Conservation (phyloP, 2,888 invertebrate species). For the Heliconius hortense region DNA sequence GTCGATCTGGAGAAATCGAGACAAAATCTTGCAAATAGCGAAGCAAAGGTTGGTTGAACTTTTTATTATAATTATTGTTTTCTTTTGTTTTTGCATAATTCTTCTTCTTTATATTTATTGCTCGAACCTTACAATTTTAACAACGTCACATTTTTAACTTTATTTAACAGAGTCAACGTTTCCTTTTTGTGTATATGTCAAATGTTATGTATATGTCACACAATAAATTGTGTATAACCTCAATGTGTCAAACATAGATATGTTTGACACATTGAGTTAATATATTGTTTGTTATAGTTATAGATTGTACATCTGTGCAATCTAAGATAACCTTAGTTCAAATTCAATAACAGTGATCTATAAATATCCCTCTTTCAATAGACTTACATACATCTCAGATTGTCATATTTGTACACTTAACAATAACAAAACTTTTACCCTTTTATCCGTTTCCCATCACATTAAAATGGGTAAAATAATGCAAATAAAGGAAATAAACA, state of each 20-base stretch:
- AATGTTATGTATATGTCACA: not conserved
- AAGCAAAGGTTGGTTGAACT: slow-evolving; percentile 81
- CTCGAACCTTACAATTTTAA: too few relatives aligned
- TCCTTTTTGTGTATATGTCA: not conserved
- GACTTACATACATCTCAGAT: not conserved
- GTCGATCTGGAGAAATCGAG: slow-evolving; percentile 85
- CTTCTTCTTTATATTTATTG: not conserved
- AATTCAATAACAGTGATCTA: not conserved
- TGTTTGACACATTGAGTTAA: too few relatives aligned
- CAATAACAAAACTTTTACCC: not conserved
- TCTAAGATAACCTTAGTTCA: not conserved
- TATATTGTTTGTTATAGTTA: too few relatives aligned
- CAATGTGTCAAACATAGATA: too few relatives aligned
- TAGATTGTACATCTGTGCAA: too few relatives aligned
- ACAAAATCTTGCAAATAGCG: slow-evolving; percentile 85
- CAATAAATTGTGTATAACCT: too few relatives aligned
- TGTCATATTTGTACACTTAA: not conserved
- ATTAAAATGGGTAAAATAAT: not conserved
- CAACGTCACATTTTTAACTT: not conserved
- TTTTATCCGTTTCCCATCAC: not conserved
- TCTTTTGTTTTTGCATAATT: not conserved
- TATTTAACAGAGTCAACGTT: not conserved
- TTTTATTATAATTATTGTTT: not conserved
- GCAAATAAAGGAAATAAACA: not conserved
- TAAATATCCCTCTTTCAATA: not conserved